These are phyloP conservation scores for Mormyrus lacerda DNA, from an alignment of 2,113 vertebrate genomes.

Conservation along the genomic window DNA sequence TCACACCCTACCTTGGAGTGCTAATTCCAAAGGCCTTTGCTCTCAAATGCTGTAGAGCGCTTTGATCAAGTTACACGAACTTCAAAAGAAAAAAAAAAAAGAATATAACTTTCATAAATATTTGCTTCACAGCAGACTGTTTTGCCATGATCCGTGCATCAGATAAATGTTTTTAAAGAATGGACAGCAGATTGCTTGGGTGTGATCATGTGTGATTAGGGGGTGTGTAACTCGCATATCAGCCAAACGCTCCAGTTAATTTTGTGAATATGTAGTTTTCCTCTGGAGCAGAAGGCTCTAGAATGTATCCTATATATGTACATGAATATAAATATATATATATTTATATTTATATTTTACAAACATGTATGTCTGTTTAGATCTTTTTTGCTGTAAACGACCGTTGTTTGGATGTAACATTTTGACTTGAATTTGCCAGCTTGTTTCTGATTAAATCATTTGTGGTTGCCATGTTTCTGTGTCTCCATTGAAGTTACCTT, in stretches of 20 bases:
- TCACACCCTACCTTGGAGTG: background rate
- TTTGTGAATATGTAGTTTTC: slow-evolving; percentile 25
- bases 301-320: slow-evolving; percentile 26
- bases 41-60: background rate
- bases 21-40: slow-evolving; percentile 9
- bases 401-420: slow-evolving; percentile 31
- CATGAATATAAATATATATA: slow-evolving; percentile 30
- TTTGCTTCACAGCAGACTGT: background rate
- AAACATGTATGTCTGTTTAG: slow-evolving; percentile 31
- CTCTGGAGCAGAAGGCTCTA: slow-evolving; percentile 29
- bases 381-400: slow-evolving; percentile 31
- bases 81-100: slow-evolving; percentile 1
- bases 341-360: slow-evolving; percentile 35
- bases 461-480: slow-evolving; percentile 40
- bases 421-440: slow-evolving; percentile 35
- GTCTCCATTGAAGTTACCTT: slow-evolving; percentile 27
- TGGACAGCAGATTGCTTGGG: slow-evolving; percentile 33
- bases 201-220: slow-evolving; percentile 20
- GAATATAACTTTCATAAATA: background rate
- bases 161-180: background rate
- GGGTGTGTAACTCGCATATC: background rate
- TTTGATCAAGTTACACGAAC: slow-evolving; percentile 12
- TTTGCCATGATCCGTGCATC: background rate
- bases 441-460: slow-evolving; percentile 37
- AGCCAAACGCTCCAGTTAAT: slow-evolving; percentile 17